Evolutionary conservation across 2,113 vertebrate species (phyloP), one percentile per base, ranked within the genome.

Genomic region (Perca fluviatilis): DNA sequence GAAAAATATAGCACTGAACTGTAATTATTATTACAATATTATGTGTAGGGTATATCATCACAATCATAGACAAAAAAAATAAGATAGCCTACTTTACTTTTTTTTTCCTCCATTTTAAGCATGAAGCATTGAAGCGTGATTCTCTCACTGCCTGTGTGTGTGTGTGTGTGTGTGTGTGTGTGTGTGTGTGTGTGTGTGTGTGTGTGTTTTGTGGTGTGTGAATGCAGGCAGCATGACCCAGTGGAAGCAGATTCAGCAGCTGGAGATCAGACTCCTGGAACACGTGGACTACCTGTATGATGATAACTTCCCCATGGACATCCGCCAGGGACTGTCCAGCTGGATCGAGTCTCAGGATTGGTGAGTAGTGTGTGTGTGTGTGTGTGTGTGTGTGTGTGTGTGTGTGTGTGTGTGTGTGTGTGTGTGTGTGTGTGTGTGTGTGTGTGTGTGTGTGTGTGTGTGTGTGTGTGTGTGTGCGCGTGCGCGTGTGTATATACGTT

Each of bases 301-400:
- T 84, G 98, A 99, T 72, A 99, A 97, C 85, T 99, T 99, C 83
- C 98, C 98, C 40, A 99, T 99, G 98, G 98, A 99, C 93, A 95
- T 99, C 80, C 91, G 98, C 0, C 97, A 99, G 74, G 96, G 97
- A 15, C 93, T 99, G 81, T 97, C 98, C 67, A 93, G 93, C 79
- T 99, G 98, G 98, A 97, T 99, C 85, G 98, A 99, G 93, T 94
- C 93, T 73, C 98, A 99, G 91, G 98, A 99, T 72, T 99, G 98
- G 98, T 99, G 95, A 90, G 94, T 80, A 13, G 0, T 9, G 18
- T 27, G 53, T 27, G 43, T 49, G 18, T 50, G 25, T 36, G 46
- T 60, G 58, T 30, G 51, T 9, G 19, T 53, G 51, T 53, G 51
- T 53, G 51, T 53, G 51, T 53, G 51, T 53, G 19, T 53, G 51